phyloP scores from a whole-genome alignment of 2,113 vertebrate genomes.

The Lagenorhynchus albirostris region DNA sequence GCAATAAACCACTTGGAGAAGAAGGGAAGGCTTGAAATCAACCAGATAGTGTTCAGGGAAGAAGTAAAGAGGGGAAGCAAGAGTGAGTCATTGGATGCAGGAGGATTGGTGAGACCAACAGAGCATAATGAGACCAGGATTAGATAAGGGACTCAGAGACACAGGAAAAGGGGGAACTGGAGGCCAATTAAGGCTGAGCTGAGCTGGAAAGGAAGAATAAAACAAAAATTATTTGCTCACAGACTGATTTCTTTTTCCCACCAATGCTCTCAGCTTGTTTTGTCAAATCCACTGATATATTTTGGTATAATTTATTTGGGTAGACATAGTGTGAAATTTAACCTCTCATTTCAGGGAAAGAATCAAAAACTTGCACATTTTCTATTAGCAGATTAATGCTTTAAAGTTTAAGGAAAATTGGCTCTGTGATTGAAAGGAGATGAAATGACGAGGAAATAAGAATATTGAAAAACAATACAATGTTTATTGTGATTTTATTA shows the following conservation, averaged over 20 bases:
- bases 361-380: background rate
- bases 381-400: background rate
- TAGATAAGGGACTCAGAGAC: background rate
- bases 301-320: background rate
- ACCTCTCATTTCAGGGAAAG: background rate
- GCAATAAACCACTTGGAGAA: background rate
- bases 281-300: background rate
- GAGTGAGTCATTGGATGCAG: background rate
- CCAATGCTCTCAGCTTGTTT: background rate
- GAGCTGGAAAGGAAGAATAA: background rate
- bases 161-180: background rate
- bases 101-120: background rate
- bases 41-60: background rate
- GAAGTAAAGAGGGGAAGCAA: background rate
- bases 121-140: background rate
- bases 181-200: background rate
- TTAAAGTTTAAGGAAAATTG: constrained; percentile 13
- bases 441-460: background rate
- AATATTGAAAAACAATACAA: background rate
- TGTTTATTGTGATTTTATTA: constrained; percentile 18
- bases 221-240: background rate
- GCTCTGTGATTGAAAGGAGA: background rate
- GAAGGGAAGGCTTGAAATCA: background rate
- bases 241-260: background rate
- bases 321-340: background rate